Base-by-base conservation (phyloP, 2,888 invertebrate genomes). In the Mimachlamys varia region DNA sequence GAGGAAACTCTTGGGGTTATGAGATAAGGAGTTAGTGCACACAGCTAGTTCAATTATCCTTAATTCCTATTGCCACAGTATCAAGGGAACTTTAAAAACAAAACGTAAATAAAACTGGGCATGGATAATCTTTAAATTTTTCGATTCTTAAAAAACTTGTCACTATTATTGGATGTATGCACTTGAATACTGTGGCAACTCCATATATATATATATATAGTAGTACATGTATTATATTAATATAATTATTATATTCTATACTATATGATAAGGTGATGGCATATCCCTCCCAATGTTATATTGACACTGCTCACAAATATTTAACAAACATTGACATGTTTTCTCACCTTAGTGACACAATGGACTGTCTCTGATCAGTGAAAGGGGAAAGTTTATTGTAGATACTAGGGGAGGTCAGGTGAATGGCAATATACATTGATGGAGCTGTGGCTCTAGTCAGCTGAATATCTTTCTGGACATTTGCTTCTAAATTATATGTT, bases 261-360 rank as follows among this genome's bases (percentile, higher is more conserved):
- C 10, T 76, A 33, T 76, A 76, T 33, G 33, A 76, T 76, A 76
- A 76, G 76, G 76, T 76, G 76, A 76, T 76, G 76, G 76, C 76
- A 22, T 27, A 33, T 2, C 27, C 7, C 33, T 76, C 76, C 33
- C 76, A 33, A 10, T 7, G 76, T 76, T 76, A 76, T 76, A 76
- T 76, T 76, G 19, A 76, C 27, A 27, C 27, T 33, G 7, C 5
- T 76, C 33, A 76, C 27, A 76, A 15, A 10, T 22, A 7, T 22
- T 53, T 22, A 62, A 22, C 17, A 17, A 62, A 62, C 17, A 62
- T n/a, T n/a, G n/a, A 62, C 62, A 62, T 62, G 44, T 44, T 44
- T 44, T 44, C 22, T 62, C 62, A 17, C 62, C 62, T 62, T 5
- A 62, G n/a, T 62, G 3, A 62, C 62, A 62, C 76, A 27, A 76